Evolutionary conservation across 2,113 vertebrate species (phyloP).

Genomic region (Oxyruncus cristatus): DNA sequence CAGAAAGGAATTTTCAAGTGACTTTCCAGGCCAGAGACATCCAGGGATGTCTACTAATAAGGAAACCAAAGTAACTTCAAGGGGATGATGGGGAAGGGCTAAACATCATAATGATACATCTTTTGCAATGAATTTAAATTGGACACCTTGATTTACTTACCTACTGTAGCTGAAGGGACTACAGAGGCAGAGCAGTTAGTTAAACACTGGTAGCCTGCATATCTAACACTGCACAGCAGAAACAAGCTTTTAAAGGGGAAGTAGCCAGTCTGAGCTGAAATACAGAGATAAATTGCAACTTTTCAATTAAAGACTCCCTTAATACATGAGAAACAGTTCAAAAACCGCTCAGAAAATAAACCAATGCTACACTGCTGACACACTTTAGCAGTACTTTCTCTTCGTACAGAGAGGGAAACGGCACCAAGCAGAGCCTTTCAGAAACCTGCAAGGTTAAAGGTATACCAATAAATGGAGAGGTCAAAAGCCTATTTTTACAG

Average conservation of each 20-base stretch:
- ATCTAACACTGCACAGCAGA: neutral
- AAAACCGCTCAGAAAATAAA: neutral
- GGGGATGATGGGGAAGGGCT: neutral
- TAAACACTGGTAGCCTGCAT: neutral
- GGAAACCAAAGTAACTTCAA: neutral
- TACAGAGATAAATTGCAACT: neutral
- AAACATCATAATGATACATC: neutral
- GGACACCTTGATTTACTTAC: neutral
- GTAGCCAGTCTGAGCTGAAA: neutral
- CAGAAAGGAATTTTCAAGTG: conserved; percentile 22
- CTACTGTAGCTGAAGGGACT: neutral
- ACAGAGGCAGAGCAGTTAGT: neutral
- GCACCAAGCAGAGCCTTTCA: neutral
- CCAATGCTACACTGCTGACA: neutral
- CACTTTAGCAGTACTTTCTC: neutral
- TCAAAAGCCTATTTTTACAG: neutral
- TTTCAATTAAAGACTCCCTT: neutral
- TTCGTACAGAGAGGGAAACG: neutral
- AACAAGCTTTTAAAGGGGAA: neutral
- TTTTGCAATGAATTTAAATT: neutral
- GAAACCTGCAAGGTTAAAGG: neutral
- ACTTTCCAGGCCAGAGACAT: conserved; percentile 11
- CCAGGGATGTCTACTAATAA: neutral
- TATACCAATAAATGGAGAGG: conserved; percentile 1
- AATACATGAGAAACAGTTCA: neutral